A percentile compares a stretch with the other conserved stretches of the same genome.
These are phyloP conservation scores for Xiphydria camelus DNA, from an alignment of 2,888 invertebrate genomes.

Conservation along the genomic window DNA sequence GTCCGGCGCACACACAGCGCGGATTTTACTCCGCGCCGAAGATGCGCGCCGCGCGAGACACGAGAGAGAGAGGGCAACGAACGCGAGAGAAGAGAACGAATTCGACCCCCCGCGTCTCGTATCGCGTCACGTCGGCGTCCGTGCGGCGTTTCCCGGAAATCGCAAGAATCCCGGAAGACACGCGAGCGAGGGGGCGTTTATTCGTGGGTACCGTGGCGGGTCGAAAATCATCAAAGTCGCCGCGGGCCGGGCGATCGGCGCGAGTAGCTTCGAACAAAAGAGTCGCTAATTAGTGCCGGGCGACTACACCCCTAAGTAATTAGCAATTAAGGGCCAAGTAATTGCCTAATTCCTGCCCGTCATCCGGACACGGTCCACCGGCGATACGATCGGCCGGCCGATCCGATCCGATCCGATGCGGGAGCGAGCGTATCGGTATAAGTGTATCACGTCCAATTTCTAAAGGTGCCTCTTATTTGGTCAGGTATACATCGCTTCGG, in stretches of 20 bases:
- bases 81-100: too few relatives aligned
- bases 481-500: not conserved
- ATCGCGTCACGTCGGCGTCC: too few relatives aligned
- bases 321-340: conserved; percentile 40
- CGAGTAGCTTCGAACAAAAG: not conserved
- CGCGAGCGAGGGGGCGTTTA: too few relatives aligned
- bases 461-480: conserved; percentile 1
- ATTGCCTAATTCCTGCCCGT: conserved; percentile 41
- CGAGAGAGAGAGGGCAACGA: too few relatives aligned
- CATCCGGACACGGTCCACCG: conserved; percentile 33
- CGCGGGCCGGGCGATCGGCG: conserved; percentile 2
- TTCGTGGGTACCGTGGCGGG: too few relatives aligned
- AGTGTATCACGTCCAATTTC: conserved; percentile 2
- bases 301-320: conserved; percentile 25
- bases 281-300: conserved; percentile 10
- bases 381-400: conserved; percentile 30
- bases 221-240: too few relatives aligned
- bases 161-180: too few relatives aligned
- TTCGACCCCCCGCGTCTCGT: too few relatives aligned
- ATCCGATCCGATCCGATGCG: not conserved
- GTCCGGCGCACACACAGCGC: too few relatives aligned
- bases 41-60: too few relatives aligned
- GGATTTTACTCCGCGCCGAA: too few relatives aligned
- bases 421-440: not conserved
- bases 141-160: too few relatives aligned